phyloP scores from a whole-genome alignment of 1,140 invertebrate genomes.

The Drosophila athabasca region DNA sequence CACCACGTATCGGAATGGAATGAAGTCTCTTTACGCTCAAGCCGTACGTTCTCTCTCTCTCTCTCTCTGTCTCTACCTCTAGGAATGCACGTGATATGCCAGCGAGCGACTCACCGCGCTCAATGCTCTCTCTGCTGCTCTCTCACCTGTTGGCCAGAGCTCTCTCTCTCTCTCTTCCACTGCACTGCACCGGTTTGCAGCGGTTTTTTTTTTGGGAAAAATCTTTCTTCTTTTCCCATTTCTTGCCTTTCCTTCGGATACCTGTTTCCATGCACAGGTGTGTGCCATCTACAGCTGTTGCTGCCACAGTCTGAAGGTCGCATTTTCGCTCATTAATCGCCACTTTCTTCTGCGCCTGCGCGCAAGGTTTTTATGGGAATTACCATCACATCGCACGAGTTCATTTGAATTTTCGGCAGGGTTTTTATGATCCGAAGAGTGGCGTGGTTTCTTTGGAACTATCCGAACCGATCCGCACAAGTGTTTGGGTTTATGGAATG shows the following conservation, averaged over 20 bases:
- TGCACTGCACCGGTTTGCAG: conserved; percentile 57
- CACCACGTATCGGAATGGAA: conserved; percentile 42
- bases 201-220: conserved; percentile 71
- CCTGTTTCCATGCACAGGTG: conserved; percentile 55
- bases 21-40: conserved; percentile 42
- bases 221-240: conserved; percentile 18
- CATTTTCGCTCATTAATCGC: conserved; percentile 77
- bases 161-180: conserved; percentile 22
- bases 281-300: conserved; percentile 26
- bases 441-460: conserved; percentile 25
- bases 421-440: conserved; percentile 6
- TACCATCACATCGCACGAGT: conserved; percentile 29
- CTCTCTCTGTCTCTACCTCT: too few relatives aligned
- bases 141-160: conserved; percentile 13
- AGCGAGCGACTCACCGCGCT: conserved; percentile 28
- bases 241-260: conserved; percentile 45
- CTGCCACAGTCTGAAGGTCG: conserved; percentile 68
- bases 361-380: conserved; percentile 42
- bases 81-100: neutral
- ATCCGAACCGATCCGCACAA: neutral
- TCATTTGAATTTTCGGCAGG: conserved; percentile 45
- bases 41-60: neutral
- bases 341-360: conserved; percentile 72
- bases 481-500: neutral
- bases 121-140: conserved; percentile 3